These are phyloP conservation scores for Argyra leucocephala DNA, from an alignment of 2,888 invertebrate genomes.

Conservation along the genomic window DNA sequence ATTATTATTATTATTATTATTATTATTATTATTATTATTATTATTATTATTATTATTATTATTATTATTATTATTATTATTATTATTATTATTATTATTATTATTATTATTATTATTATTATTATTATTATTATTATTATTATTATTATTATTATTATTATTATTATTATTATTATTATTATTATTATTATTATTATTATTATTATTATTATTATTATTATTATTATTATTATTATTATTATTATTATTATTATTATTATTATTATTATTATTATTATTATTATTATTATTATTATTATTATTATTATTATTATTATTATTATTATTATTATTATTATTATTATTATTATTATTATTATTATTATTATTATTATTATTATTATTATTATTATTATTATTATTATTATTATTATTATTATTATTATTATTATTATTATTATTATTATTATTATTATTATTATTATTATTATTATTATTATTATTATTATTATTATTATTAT, in stretches of 20 bases:
- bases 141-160: slow-evolving; percentile 10
- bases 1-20: background rate
- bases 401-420: slow-evolving; percentile 10
- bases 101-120: slow-evolving; percentile 8
- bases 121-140: background rate
- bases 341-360: background rate
- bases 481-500: slow-evolving; percentile 7
- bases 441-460: slow-evolving; percentile 11
- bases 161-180: slow-evolving; percentile 8
- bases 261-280: slow-evolving; percentile 10
- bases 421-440: slow-evolving; percentile 7
- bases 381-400: slow-evolving; percentile 11
- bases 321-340: slow-evolving; percentile 8
- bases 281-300: slow-evolving; percentile 8
- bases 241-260: slow-evolving; percentile 5
- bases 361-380: slow-evolving; percentile 2
- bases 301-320: slow-evolving; percentile 10
- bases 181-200: slow-evolving; percentile 10
- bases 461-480: background rate
- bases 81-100: background rate
- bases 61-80: slow-evolving; percentile 10
- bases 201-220: slow-evolving; percentile 5
- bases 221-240: background rate
- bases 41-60: slow-evolving; percentile 7
- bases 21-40: slow-evolving; percentile 11